Evolutionary conservation across 2,113 vertebrate species (phyloP).

Genomic region (Irena cyanogastra): DNA sequence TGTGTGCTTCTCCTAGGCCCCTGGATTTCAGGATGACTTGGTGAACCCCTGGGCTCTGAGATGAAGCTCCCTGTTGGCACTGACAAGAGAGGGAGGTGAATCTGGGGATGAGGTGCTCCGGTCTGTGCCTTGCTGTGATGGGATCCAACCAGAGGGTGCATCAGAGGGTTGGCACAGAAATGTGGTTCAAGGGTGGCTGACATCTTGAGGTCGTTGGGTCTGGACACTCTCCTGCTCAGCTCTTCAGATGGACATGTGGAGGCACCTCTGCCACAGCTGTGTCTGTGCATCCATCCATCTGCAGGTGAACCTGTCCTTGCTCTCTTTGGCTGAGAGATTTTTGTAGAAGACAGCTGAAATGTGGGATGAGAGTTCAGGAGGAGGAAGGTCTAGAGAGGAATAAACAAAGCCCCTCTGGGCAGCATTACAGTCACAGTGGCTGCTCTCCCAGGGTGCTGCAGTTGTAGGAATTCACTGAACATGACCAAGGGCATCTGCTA

Average conservation of each 20-base stretch:
- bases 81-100: neutral
- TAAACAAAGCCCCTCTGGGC: neutral
- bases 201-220: neutral
- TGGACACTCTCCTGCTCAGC: neutral
- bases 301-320: neutral
- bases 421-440: neutral
- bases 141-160: accelerated
- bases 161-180: neutral
- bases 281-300: neutral
- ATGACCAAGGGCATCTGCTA: neutral
- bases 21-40: neutral
- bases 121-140: neutral
- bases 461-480: neutral
- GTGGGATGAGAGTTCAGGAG: neutral
- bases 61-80: neutral
- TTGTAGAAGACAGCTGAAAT: neutral
- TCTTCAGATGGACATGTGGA: neutral
- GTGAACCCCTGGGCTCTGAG: neutral
- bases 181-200: neutral
- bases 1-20: neutral
- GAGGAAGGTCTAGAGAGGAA: neutral
- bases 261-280: accelerated
- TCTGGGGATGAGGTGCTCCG: neutral
- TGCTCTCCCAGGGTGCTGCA: neutral
- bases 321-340: neutral